Evolutionary conservation across 2,113 vertebrate genomes (phyloP).

Genomic region (Chloropsis hardwickii): DNA sequence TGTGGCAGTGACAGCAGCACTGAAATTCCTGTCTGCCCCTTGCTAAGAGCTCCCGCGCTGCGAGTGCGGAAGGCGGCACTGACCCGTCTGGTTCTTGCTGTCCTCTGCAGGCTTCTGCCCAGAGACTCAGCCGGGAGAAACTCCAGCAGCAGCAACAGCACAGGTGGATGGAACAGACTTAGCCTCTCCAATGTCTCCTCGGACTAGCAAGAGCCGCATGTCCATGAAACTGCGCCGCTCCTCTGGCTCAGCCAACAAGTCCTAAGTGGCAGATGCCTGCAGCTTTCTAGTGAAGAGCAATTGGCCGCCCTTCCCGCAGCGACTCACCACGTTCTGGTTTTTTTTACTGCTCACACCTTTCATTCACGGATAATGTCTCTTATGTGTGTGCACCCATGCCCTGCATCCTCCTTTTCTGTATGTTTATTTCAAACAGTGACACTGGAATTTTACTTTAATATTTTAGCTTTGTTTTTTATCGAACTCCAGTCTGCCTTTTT

Average conservation of each 20-base stretch:
- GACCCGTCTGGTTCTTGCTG: slow-evolving; percentile 24
- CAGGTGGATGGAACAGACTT: slow-evolving; percentile 91
- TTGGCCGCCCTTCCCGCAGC: background rate
- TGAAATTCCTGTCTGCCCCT: slow-evolving; percentile 20
- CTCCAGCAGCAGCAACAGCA: slow-evolving; percentile 78
- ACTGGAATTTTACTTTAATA: slow-evolving; percentile 73
- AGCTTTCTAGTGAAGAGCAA: background rate
- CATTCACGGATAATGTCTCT: background rate
- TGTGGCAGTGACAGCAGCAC: slow-evolving; percentile 17
- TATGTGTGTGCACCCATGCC: background rate
- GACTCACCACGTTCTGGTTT: rapidly evolving
- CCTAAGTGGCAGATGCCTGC: slow-evolving; percentile 71
- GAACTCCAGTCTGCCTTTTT: background rate
- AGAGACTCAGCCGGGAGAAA: slow-evolving; percentile 89
- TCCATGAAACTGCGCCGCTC: slow-evolving; percentile 98
- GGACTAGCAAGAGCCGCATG: slow-evolving; percentile 99
- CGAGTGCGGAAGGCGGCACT: background rate
- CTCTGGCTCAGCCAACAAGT: slow-evolving; percentile 97
- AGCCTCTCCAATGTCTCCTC: slow-evolving; percentile 94
- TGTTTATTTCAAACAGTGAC: slow-evolving; percentile 71
- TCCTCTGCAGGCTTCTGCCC: slow-evolving; percentile 87
- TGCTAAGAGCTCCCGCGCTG: background rate
- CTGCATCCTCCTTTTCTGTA: slow-evolving; percentile 21
- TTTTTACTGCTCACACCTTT: background rate
- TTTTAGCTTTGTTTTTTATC: slow-evolving; percentile 70